A percentile compares a stretch with the other conserved stretches of the same genome.
Evolutionary conservation across 2,888 invertebrate species (phyloP).

Genomic region (Tetragonisca angustula): DNA sequence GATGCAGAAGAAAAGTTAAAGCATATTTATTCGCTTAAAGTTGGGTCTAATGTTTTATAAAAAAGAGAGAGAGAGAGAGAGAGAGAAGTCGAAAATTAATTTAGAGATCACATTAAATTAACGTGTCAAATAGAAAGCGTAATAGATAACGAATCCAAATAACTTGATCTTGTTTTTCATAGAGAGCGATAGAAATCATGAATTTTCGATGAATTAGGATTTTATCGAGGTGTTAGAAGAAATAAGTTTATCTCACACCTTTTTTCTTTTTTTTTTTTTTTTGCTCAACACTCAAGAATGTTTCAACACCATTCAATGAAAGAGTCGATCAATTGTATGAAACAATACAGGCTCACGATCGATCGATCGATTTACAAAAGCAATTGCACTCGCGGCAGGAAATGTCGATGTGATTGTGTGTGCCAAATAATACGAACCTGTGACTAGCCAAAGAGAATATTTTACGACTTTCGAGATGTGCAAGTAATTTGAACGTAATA

Average conservation of each 20-base stretch:
- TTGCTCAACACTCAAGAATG: conserved; percentile 65
- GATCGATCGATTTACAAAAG: conserved; percentile 20
- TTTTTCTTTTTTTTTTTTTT: conserved; percentile 44
- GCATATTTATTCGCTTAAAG: neutral
- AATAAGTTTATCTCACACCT: conserved; percentile 54
- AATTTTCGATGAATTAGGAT: neutral
- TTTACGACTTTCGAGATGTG: conserved; percentile 2
- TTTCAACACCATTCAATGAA: conserved; percentile 52
- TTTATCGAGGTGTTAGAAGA: neutral
- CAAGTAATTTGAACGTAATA: neutral
- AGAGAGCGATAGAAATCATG: neutral
- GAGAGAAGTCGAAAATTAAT: neutral
- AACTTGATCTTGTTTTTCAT: neutral
- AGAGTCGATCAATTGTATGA: conserved; percentile 20
- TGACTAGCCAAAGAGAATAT: conserved; percentile 74
- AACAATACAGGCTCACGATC: conserved; percentile 17
- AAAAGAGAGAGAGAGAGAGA: neutral
- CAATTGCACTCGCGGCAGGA: conserved; percentile 10
- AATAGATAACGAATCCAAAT: neutral
- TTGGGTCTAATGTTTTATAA: neutral
- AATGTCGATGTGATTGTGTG: conserved; percentile 55
- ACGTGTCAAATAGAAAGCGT: neutral
- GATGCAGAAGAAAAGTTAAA: conserved; percentile 74
- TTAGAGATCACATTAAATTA: neutral
- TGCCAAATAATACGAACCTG: conserved; percentile 73